Base-by-base conservation (phyloP, 1,140 invertebrate genomes). In the Stegodyphus dumicola region DNA sequence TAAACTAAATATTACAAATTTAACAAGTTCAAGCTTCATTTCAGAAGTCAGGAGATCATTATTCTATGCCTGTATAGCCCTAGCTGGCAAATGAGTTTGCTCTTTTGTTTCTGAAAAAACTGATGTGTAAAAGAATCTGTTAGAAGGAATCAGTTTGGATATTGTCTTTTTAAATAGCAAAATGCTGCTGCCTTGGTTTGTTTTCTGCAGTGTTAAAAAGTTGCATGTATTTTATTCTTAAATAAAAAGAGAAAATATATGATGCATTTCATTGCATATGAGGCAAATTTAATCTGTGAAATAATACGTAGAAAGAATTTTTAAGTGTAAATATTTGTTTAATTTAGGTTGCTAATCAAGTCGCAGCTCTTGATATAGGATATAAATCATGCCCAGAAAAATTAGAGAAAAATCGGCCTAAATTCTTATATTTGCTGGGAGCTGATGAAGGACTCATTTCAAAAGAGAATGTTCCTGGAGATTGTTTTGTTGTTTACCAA, bases 311-410 rank as follows among this genome's bases (percentile, higher is more conserved):
- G 5, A 60, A 60, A 60, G 56, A 60, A 60, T 9, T 74, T 49
- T 52, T 54, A 74, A 54, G 13, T 53, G 15, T 74, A 71, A 13
- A 6, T 49, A 83, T 18, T 13, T 83, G 15, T 48, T 86, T 77
- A 78, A 33, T 33, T n/a, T 65, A 87, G 86, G 86, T 87, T 84
- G 93, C 93, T 66, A 91, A 91, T 87, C 97, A 99, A 93, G 97
- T 98, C 73, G 98, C 97, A 73, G 98, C 99, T 52, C 92, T 99
- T 71, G 99, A 99, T 92, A 90, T 99, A 75, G 98, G 98, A 60
- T 99, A 98, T 91, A 94, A 94, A 87, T 92, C 96, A 6, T 95
- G 96, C 18, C 92, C 95, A 7, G 93, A 94, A 49, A 71, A 92
- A 83, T 93, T 95, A n/a, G 91, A 94, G 53, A 91, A 95, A 85